Evolutionary conservation across 2,113 vertebrate species (phyloP), one percentile per base, ranked within the genome.

Genomic region (Mixornis gularis): DNA sequence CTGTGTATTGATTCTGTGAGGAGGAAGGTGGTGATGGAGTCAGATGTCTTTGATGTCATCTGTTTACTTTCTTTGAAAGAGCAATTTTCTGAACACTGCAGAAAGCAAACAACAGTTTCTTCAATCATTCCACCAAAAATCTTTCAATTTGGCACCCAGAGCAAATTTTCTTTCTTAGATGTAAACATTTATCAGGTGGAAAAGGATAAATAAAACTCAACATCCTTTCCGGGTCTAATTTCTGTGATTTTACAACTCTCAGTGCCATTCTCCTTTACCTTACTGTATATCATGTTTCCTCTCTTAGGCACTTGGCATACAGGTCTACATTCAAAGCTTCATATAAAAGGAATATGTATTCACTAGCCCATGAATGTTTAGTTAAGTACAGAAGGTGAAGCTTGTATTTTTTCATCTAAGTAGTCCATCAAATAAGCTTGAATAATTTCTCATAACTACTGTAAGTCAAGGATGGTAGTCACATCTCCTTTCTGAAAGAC

Each of bases 21-120:
- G 56, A 74, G 76, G 82, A 94, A 90, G 76, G 85, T 71, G 68
- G 76, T 86, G 76, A 88, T 90, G 56, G 79, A 96, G 68, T 93
- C 76, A 83, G 72, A 74, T 77, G 82, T 56, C 76, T 92, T 95
- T 90, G 56, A 80, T 92, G 76, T 80, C 84, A 92, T 88, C 64
- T 90, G 43, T 93, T 93, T 94, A 80, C 60, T 86, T 88, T 80
- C 40, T 78, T 88, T 86, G 85, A 80, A 74, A 4, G 30, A 88
- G 13, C 48, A 73, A 80, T 60, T 24, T 64, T 90, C 88, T 85
- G 90, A 95, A 80, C 1, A 4, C 85, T 74, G 72, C 72, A 80
- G 85, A 92, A 80, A 93, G 68, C 68, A 93, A 94, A 87, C 68
- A 94, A 34, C 64, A 38, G 30, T 63, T 85, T 78, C 64, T 85